A percentile compares a stretch with the other conserved stretches of the same genome.
Conservation (phyloP, 2,797 vertebrate genomes). For the Sebastes taczanowskii region DNA sequence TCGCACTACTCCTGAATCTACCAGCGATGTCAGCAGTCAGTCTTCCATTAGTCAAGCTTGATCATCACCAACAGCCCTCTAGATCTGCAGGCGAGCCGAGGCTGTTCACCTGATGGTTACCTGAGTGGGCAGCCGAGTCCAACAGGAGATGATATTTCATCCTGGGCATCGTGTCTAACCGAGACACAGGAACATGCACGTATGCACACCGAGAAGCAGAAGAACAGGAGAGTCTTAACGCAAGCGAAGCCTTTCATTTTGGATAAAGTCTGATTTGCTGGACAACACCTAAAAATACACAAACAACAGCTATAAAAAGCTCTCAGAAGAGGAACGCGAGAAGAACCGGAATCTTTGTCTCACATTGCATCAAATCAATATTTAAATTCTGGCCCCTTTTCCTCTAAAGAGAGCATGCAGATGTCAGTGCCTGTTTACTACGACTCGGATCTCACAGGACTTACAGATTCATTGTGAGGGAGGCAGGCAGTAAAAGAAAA, state of each 20-base stretch:
- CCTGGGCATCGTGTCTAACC: conserved; percentile 44
- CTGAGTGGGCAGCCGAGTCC: conserved; percentile 52
- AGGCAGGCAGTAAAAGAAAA: conserved; percentile 35
- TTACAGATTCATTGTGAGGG: conserved; percentile 39
- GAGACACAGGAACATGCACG: conserved; percentile 6
- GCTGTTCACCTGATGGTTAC: conserved; percentile 57
- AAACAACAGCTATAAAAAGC: conserved; percentile 39
- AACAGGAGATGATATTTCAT: conserved; percentile 71
- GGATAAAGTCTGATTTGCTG: not conserved
- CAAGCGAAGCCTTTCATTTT: not conserved
- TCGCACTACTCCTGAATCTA: not conserved
- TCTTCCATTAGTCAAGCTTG: not conserved
- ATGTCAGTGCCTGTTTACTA: conserved; percentile 66
- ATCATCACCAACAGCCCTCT: conserved; percentile 14
- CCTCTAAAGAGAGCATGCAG: conserved; percentile 42
- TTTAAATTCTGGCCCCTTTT: conserved; percentile 62
- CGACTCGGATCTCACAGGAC: conserved; percentile 48
- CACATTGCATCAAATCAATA: conserved; percentile 67
- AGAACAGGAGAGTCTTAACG: not conserved
- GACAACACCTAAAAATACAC: conserved; percentile 36
- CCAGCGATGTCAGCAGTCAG: not conserved
- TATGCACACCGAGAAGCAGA: not conserved
- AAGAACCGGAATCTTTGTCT: conserved; percentile 47
- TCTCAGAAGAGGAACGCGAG: not conserved
- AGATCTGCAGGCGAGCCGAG: conserved; percentile 4